phyloP scores from a whole-genome alignment of 2,888 invertebrate genomes.

The Argyra leucocephala region DNA sequence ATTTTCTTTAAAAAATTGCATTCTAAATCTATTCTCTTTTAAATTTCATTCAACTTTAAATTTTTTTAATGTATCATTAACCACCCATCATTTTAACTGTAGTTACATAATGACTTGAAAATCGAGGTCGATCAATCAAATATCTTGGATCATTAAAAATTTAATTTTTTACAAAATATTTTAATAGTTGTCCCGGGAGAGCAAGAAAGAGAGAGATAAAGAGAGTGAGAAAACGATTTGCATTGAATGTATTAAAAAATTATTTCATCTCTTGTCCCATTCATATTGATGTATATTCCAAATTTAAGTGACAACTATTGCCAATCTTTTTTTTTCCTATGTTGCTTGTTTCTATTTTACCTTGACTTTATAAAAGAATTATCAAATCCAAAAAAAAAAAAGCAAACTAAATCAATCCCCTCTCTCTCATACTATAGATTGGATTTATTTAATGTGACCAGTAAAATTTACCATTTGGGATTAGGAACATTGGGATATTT shows the following conservation, averaged over 20 bases:
- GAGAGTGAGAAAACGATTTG: not conserved
- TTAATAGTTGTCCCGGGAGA: no score
- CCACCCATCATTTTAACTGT: not conserved
- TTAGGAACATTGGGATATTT: not conserved
- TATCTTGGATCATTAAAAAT: not conserved
- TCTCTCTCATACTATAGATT: no score
- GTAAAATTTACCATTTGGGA: not conserved
- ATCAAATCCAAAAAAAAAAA: not conserved
- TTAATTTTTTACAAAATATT: no score
- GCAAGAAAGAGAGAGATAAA: no score
- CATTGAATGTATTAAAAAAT: no score
- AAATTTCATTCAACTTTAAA: not conserved
- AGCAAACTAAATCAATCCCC: not conserved
- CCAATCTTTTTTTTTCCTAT: not conserved
- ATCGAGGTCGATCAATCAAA: not conserved
- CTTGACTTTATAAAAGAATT: not conserved
- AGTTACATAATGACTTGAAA: not conserved
- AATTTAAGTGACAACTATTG: not conserved
- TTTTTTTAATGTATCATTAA: not conserved
- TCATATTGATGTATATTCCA: no score
- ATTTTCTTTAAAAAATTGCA: not conserved
- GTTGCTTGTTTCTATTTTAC: not conserved
- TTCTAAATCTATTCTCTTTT: not conserved
- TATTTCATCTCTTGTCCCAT: no score
- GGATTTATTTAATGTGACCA: not conserved